These are phyloP conservation scores for Thecocarcelia acutangulata DNA, from an alignment of 2,888 invertebrate species.

Conservation along the genomic window DNA sequence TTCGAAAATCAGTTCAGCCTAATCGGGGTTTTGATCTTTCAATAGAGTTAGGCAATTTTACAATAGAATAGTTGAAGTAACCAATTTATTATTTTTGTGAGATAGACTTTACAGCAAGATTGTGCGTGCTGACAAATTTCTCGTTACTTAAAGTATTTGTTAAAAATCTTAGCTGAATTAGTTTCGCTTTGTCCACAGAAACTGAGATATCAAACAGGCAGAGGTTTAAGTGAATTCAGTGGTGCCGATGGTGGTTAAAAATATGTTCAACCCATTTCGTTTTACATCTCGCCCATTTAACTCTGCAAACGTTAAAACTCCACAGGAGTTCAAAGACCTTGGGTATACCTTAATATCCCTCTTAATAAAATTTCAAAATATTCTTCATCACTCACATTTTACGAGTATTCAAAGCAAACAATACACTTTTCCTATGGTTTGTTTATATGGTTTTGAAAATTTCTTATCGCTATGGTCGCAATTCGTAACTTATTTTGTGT, in stretches of 20 bases:
- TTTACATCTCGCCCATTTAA: slow-evolving; percentile 5
- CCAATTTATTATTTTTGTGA: too few relatives aligned
- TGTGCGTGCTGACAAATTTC: too few relatives aligned
- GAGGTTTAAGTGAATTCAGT: slow-evolving; percentile 35
- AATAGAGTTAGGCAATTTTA: too few relatives aligned
- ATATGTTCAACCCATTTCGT: slow-evolving; percentile 8
- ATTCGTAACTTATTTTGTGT: slow-evolving; percentile 37
- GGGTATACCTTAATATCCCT: slow-evolving; percentile 54
- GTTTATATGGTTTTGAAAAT: slow-evolving; percentile 67
- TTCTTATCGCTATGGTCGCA: slow-evolving; percentile 74
- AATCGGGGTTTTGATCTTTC: too few relatives aligned
- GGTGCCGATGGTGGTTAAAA: slow-evolving; percentile 51
- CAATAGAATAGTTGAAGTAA: too few relatives aligned
- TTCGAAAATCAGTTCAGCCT: too few relatives aligned
- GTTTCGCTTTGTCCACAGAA: slow-evolving; percentile 54
- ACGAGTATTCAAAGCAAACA: background rate
- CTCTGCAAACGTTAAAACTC: slow-evolving; percentile 52
- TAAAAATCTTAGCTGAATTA: slow-evolving; percentile 35
- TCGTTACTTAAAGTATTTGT: too few relatives aligned
- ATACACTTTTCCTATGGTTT: slow-evolving; percentile 67
- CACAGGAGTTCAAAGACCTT: slow-evolving; percentile 64
- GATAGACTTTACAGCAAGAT: too few relatives aligned
- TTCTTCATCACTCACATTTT: slow-evolving; percentile 8
- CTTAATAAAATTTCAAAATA: background rate
- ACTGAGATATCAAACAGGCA: slow-evolving; percentile 46